Evolutionary conservation across 2,113 vertebrate genomes (phyloP), one percentile per base, ranked within the genome.

Genomic region (Telmatochromis sp.): DNA sequence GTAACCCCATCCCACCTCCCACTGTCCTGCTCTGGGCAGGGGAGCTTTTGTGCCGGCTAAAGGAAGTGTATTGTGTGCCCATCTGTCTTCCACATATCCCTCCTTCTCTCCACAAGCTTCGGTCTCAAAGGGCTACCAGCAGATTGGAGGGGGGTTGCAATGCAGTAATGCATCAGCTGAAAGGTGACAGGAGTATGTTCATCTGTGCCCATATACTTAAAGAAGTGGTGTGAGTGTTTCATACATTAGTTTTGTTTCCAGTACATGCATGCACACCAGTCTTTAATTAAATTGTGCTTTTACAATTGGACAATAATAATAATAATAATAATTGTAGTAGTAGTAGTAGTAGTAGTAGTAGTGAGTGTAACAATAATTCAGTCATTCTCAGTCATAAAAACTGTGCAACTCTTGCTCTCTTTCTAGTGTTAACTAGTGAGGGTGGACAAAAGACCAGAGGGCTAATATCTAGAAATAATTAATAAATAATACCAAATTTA

Each of bases 61-160:
- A 85, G 86, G 82, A 91, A 89, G 80, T 86, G 89, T 80, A 93
- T 95, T 95, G 93, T 95, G 81, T 88, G 81, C 75, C 92, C 93
- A 95, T 95, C 94, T 95, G 94, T 88, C 93, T 90, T 84, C 82
- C 70, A 40, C 40, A 35, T 83, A 68, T 81, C 75, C 89, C 84
- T 85, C 88, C 63, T 79, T 58, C 83, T 79, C 83, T 70, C 55
- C 47, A 37, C 70, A 82, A 87, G 82, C 65, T 54, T 87, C 55
- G 53, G 83, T 80, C 87, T 94, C 87, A 92, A 92, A 95, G 85
- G 83, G 81, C 85, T 82, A 81, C 40, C 86, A 91, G 87, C 91
- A 95, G 94, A 94, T 94, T 75, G 68, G 88, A 92, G 10, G 60
- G 60, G 33, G 60, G 4, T 21, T 68, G 33, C 33, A 26, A 9